Base-by-base conservation (phyloP, 2,113 vertebrate species). In the mouse (Mus musculus) region DNA sequence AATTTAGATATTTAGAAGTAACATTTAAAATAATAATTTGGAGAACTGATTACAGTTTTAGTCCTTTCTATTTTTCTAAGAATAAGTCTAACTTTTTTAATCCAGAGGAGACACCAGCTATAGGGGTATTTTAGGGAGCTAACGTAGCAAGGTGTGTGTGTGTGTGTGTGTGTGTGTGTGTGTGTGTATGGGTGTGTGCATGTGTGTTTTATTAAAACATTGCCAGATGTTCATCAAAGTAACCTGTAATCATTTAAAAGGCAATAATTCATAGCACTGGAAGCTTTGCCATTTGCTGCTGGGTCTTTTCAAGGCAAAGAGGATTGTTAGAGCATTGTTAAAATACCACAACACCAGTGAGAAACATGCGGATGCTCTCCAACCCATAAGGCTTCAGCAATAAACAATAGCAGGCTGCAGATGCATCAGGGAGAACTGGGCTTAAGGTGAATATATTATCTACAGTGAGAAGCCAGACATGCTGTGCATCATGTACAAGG, bases 231-330 rank as follows among this genome's bases (percentile, higher is more conserved):
- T 75, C 42, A 63, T 24, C 30, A 46, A 89, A 94, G 88, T 49
- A n/a, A 94, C 91, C 22, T 42, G n/a, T 88, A 91, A 71, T 95
- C 65, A 96, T 96, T 95, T 95, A 97, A 94, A 73, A 95, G 75
- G 67, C 20, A 73, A 56, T 59, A 7, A 63, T 71, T 94, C 76
- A 92, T 65, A 78, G 65, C 80, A 6, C 19, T 3, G 52, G 36
- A 77, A 92, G 75, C 59, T 81, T 88, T 93, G 73, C 82, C 49
- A 22, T 88, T 96, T 95, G 73, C 71, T 65, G 19, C 1, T 26
- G 63, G 59, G 75, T 75, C 56, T 63, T 42, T 93, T 93, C 30
- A 69, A 80, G 59, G 33, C 16, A 67, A 80, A 77, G 85, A 72
- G 33, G 69, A 42, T 36, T 61, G 33, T 94, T 52, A 67, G 80